Evolutionary conservation across 2,888 invertebrate genomes (phyloP).

Genomic region (Agriopis marginaria): DNA sequence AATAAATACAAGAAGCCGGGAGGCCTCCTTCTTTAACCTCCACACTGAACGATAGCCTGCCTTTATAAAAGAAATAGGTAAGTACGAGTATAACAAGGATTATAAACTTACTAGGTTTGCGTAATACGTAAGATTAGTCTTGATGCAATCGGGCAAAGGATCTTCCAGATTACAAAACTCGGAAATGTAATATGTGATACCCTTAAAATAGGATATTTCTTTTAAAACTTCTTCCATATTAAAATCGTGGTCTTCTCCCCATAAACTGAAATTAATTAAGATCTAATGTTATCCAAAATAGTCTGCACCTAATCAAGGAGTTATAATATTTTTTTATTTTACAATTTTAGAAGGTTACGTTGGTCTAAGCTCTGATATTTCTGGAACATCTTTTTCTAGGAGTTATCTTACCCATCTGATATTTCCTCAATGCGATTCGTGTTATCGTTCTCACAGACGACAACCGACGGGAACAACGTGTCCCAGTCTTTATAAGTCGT

Average conservation of each 20-base stretch:
- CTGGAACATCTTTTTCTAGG: neutral
- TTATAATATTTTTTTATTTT: neutral
- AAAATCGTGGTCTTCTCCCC: constrained; percentile 90
- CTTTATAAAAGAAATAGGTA: neutral
- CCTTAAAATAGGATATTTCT: constrained; percentile 90
- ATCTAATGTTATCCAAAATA: neutral
- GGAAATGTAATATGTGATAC: constrained; percentile 89
- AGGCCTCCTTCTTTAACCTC: too few relatives aligned
- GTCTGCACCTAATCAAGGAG: too few relatives aligned
- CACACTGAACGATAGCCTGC: too few relatives aligned
- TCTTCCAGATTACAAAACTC: constrained; percentile 88
- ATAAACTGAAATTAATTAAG: constrained; percentile 77
- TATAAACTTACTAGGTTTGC: constrained; percentile 81
- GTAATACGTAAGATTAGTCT: constrained; percentile 86
- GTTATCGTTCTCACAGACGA: constrained; percentile 91
- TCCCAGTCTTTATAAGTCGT: constrained; percentile 92
- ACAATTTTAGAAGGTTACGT: neutral
- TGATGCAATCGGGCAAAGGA: constrained; percentile 85
- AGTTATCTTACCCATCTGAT: constrained; percentile 85
- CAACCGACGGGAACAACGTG: constrained; percentile 90
- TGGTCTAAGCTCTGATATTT: neutral
- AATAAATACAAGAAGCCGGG: neutral
- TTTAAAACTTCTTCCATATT: constrained; percentile 91
- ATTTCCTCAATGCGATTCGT: constrained; percentile 88
- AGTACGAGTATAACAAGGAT: neutral